Percentiles rank a stretch among this genome's conserved stretches.
phyloP scores from a whole-genome alignment of 2,888 invertebrate species.

The Alentia gelatinosa region DNA sequence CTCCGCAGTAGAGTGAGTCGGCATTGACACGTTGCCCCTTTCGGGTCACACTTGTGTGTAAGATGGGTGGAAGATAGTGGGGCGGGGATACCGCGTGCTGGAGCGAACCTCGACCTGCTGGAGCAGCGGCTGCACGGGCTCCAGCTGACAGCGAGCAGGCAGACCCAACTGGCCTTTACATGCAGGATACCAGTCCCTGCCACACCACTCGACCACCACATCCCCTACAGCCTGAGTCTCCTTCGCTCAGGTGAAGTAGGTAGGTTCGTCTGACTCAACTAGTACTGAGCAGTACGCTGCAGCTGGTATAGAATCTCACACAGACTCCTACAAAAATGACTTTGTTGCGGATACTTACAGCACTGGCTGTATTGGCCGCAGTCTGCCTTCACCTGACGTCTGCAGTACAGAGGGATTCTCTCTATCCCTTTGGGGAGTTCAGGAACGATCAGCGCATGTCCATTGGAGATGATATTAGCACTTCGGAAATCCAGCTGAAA shows the following conservation, averaged over 20 bases:
- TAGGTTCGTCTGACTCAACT: not conserved
- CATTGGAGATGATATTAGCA: constrained; percentile 85
- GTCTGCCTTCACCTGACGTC: not conserved
- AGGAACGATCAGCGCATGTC: constrained; percentile 83
- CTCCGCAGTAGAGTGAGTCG: no score
- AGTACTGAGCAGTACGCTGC: not conserved
- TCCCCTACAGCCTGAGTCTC: not conserved
- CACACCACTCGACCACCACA: not conserved
- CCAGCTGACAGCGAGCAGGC: not conserved
- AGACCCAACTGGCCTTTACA: not conserved
- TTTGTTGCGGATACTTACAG: not conserved
- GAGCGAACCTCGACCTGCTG: constrained; percentile 2
- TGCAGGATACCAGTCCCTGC: not conserved
- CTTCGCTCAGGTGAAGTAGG: not conserved
- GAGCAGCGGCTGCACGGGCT: not conserved
- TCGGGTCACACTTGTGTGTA: not conserved
- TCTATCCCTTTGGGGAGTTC: constrained; percentile 83
- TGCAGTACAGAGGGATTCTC: constrained; percentile 46
- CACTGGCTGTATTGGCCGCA: not conserved
- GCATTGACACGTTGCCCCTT: not conserved
- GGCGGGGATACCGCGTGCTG: not conserved
- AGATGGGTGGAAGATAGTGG: not conserved
- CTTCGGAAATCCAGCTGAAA: constrained; percentile 85
- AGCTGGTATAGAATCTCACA: not conserved
- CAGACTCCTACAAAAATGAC: constrained; percentile 14